A percentile compares a stretch with the other conserved stretches of the same genome.
Conservation (phyloP, 2,113 vertebrate species). For the Onychostruthus taczanowskii region DNA sequence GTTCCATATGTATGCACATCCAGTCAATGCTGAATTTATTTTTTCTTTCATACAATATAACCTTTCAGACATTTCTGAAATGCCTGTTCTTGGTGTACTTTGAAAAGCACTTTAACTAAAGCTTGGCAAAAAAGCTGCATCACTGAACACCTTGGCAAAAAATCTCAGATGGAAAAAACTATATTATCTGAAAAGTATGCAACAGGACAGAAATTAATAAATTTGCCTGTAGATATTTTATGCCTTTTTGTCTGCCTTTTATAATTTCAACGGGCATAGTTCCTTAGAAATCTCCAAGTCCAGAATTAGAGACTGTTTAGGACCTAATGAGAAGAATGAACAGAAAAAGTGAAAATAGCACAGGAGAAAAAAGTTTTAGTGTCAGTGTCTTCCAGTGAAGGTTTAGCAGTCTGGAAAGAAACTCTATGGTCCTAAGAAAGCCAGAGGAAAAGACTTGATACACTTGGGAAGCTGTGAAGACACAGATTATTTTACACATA, state of each 20-base stretch:
- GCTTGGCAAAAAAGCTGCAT: not conserved
- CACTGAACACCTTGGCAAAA: not conserved
- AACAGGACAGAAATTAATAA: not conserved
- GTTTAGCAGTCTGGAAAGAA: not conserved
- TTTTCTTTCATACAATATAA: not conserved
- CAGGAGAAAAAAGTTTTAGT: not conserved
- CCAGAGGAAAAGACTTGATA: not conserved
- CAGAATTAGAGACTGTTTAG: not conserved
- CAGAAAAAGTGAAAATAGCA: not conserved
- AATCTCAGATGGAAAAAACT: not conserved
- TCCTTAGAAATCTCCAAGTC: not conserved
- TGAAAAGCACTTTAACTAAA: not conserved
- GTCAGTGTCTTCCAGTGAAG: not conserved
- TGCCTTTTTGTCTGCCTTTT: not conserved
- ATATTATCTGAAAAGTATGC: not conserved
- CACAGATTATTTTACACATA: not conserved
- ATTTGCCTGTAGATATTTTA: not conserved
- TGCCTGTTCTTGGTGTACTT: not conserved
- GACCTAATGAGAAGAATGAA: not conserved
- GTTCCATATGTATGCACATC: not conserved
- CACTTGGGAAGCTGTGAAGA: not conserved
- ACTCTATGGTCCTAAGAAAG: not conserved
- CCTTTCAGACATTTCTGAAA: not conserved
- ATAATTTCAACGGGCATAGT: not conserved
- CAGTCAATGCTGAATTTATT: not conserved